A percentile compares a stretch with the other conserved stretches of the same genome.
Conservation (phyloP, 1,140 invertebrate species). For the Cydia strobilella region DNA sequence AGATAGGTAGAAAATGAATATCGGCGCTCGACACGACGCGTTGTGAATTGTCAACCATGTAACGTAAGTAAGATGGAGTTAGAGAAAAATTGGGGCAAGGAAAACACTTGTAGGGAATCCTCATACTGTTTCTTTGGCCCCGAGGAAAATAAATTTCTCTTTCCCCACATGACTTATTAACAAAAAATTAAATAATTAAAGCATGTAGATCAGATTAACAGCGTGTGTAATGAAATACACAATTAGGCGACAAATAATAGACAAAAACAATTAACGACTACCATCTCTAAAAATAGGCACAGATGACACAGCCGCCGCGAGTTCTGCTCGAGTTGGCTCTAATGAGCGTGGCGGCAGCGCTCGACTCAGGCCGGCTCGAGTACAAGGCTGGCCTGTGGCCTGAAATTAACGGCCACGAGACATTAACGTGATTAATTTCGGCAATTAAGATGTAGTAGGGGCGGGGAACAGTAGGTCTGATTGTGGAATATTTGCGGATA, state of each 20-base stretch:
- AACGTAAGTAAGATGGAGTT: too few relatives aligned
- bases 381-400: conserved; percentile 68
- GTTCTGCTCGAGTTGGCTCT: conserved; percentile 46
- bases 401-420: conserved; percentile 72
- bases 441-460: conserved; percentile 54
- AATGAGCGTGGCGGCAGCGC: conserved; percentile 56
- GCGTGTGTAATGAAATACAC: conserved; percentile 7
- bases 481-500: too few relatives aligned
- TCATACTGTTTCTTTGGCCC: too few relatives aligned
- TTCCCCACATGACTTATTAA: not conserved
- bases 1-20: too few relatives aligned
- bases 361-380: conserved; percentile 32
- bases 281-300: conserved; percentile 1
- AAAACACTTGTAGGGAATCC: too few relatives aligned
- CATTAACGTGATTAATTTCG: conserved; percentile 73
- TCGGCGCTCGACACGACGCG: too few relatives aligned
- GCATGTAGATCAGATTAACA: not conserved
- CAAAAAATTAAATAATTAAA: not conserved
- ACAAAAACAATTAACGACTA: not conserved
- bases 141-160: too few relatives aligned
- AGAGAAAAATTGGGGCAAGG: too few relatives aligned
- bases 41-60: too few relatives aligned
- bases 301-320: conserved; percentile 52
- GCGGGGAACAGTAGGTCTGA: conserved; percentile 1
- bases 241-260: not conserved